Base-by-base conservation (phyloP, 2,797 vertebrate species). In the Fistularia commersonii region DNA sequence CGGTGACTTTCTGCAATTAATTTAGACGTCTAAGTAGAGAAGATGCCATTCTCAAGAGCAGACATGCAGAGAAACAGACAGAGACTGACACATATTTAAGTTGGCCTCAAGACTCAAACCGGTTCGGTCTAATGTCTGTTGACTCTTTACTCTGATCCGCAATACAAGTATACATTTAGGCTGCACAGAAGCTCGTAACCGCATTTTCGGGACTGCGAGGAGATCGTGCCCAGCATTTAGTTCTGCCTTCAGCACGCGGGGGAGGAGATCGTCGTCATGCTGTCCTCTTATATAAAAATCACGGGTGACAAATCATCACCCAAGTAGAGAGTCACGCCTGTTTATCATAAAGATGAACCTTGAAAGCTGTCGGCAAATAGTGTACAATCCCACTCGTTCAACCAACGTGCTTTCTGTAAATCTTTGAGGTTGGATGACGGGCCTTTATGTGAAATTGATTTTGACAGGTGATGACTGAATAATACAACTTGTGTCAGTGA, bases 1-100 rank as follows among this genome's bases (percentile, higher is more conserved):
- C 69, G 69, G 73, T 11, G 54, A 51, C 53, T 66, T 61, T 67
- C 65, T 72, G 68, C 68, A 59, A 77, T 77, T 77, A 48, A 81
- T 82, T 77, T 74, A 55, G 71, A 78, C 23, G 23, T 23, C 23
- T 23, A 23, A 23, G 23, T 23, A 23, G 4, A 23, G 23, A 23
- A 23, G 23, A 23, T 23, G 23, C 23, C 74, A 79, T 79, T 42
- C 55, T 52, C 41, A 41, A 66, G 48, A 54, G 41, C 48, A 63
- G 51, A 61, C 50, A 70, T 47, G 6, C 61, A 66, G 45, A 54
- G 54, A 64, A 41, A 12, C 38, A 66, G 35, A 45, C 60, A 56
- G 13, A 40, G 48, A 31, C 35, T 54, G n/a, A 40, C 32, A 70
- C 36, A 36, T 43, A 54, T 65, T 23, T 23, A 23, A 23, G 23